Evolutionary conservation across 2,888 invertebrate genomes (phyloP).

Genomic region (Deilephila porcellus): DNA sequence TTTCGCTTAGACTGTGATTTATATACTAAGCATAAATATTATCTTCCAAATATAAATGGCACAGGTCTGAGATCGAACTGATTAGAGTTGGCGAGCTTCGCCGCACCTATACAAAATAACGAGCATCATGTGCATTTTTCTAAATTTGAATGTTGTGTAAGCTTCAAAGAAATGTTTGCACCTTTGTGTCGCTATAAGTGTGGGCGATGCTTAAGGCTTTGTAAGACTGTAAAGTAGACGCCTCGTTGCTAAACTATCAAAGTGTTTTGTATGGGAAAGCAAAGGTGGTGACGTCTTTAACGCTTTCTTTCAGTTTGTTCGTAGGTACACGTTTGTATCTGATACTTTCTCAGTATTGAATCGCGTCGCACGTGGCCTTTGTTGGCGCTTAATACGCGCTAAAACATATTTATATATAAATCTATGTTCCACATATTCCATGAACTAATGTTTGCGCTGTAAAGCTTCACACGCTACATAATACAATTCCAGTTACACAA

Average conservation of each 20-base stretch:
- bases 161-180: background rate
- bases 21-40: too few relatives aligned
- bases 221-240: background rate
- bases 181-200: background rate
- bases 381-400: background rate
- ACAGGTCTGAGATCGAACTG: too few relatives aligned
- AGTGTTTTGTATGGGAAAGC: background rate
- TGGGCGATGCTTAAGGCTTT: background rate
- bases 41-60: too few relatives aligned
- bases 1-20: too few relatives aligned
- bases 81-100: too few relatives aligned
- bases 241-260: background rate
- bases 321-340: background rate
- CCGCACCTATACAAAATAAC: too few relatives aligned
- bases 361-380: background rate
- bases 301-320: background rate
- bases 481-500: too few relatives aligned
- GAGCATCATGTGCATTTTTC: too few relatives aligned
- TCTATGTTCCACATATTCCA: too few relatives aligned
- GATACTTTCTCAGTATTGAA: background rate
- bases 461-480: too few relatives aligned
- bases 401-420: background rate
- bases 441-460: too few relatives aligned
- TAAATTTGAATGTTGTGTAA: background rate
- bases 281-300: background rate